Evolutionary conservation across 2,797 vertebrate genomes (phyloP).

Genomic region (Adrianichthys oophorus): DNA sequence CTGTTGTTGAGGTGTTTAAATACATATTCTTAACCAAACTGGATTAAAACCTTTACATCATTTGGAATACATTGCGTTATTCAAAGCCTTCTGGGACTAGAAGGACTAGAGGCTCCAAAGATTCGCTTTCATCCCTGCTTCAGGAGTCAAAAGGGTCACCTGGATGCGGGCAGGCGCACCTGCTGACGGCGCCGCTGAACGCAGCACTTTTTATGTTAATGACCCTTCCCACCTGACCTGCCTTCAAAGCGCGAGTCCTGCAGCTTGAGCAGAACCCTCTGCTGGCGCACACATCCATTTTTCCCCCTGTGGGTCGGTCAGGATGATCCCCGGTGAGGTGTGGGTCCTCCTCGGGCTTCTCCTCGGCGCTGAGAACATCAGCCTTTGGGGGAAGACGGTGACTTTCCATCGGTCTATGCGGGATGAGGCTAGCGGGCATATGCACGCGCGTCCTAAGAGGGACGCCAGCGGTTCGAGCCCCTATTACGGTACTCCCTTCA

Average conservation of each 20-base stretch:
- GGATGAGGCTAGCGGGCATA: slow-evolving; percentile 14
- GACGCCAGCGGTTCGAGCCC: slow-evolving; percentile 32
- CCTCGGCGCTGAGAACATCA: slow-evolving; percentile 18
- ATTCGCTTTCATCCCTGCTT: slow-evolving; percentile 5
- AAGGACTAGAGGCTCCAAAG: no score
- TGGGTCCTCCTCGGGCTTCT: slow-evolving; percentile 23
- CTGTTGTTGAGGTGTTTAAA: no score
- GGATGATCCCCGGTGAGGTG: slow-evolving; percentile 50
- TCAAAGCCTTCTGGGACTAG: no score
- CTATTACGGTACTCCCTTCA: slow-evolving; percentile 49
- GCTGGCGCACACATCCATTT: background rate
- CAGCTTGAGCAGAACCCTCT: slow-evolving; percentile 7
- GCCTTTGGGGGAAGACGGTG: slow-evolving; percentile 24
- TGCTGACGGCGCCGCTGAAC: slow-evolving; percentile 45
- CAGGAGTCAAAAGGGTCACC: slow-evolving; percentile 26
- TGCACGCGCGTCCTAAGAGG: slow-evolving; percentile 42
- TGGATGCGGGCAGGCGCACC: slow-evolving; percentile 61
- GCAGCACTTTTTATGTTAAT: slow-evolving; percentile 70
- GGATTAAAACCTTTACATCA: no score
- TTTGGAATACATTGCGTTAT: no score
- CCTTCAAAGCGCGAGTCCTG: slow-evolving; percentile 7
- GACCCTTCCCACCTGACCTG: slow-evolving; percentile 41
- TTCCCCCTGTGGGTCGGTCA: background rate
- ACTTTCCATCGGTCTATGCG: slow-evolving; percentile 43
- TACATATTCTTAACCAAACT: no score